Base-by-base conservation (phyloP, 2,113 vertebrate species). In the Philantomba maxwellii region DNA sequence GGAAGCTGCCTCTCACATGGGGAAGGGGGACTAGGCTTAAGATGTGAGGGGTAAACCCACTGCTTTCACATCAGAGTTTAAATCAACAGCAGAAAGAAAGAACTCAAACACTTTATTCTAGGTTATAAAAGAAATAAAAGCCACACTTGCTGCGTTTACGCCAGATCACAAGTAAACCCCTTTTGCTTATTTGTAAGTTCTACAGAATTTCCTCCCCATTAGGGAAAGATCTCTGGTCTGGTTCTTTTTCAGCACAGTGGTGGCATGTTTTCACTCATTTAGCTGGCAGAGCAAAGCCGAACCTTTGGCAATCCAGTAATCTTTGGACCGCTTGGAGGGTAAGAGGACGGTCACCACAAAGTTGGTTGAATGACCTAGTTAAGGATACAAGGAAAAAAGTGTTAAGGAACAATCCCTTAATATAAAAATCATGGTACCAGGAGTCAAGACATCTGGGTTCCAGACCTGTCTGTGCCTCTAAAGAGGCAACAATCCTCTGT, bases 281-380 rank as follows among this genome's bases (percentile, higher is more conserved):
- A 99, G 93, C 87, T 99, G 98, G 96, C 98, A 99, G 94, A 99
- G 98, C 51, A 99, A 95, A 23, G 98, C 98, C 0, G 98, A 99
- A 6, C 98, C 98, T 98, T 99, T 99, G 91, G 98, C 98, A 91
- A 99, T 99, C 99, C 99, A 99, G 70, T 99, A 99, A 87, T 99
- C 98, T 11, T 94, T 99, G 92, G 98, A 81, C 49, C 77, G 97
- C 55, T 98, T 98, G 90, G 99, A 99, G 75, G 98, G 98, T 89
- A 99, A 92, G 96, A 99, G 97, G 77, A 99, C 95, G 0, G 98
- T 99, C 91, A 99, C 98, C 86, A 99, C 98, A 95, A 99, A 99
- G 97, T 99, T 98, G 91, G 98, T 99, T 26, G 99, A 99, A 97
- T 98, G 98, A 70, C 98, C 99, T 99, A 96, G 43, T 77, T 30